A percentile compares a stretch with the other conserved stretches of the same genome.
Evolutionary conservation across 2,797 vertebrate genomes (phyloP).

Genomic region (Xenops minutus): DNA sequence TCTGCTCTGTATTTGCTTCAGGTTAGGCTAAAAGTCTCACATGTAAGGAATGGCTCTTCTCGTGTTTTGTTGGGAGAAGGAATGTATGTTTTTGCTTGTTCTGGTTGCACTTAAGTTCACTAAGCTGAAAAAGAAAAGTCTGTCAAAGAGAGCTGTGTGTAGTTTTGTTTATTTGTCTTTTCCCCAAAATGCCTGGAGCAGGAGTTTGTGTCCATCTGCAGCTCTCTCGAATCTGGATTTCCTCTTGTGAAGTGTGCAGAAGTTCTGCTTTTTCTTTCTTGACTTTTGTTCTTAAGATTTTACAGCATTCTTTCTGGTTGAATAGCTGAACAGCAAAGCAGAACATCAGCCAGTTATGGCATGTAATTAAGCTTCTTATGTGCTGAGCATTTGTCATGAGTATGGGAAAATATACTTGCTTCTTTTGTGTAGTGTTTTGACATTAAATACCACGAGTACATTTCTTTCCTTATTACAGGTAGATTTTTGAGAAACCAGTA

Average conservation of each 20-base stretch:
- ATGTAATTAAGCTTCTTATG: constrained; percentile 69
- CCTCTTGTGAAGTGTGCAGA: constrained; percentile 49
- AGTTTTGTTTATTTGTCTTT: constrained; percentile 5
- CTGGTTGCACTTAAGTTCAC: constrained; percentile 31
- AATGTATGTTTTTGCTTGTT: background rate
- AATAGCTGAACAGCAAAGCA: constrained; percentile 64
- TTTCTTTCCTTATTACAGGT: background rate
- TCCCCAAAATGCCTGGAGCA: background rate
- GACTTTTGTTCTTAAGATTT: constrained; percentile 53
- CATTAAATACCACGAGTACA: background rate
- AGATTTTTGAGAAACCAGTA: background rate
- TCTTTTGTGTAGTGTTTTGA: background rate
- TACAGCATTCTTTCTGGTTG: constrained; percentile 54
- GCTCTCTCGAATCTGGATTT: background rate
- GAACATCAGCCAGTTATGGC: constrained; percentile 56
- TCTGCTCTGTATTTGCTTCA: background rate
- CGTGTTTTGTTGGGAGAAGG: background rate
- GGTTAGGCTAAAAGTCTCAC: background rate
- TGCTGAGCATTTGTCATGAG: constrained; percentile 59
- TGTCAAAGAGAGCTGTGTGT: background rate
- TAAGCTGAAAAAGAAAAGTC: background rate
- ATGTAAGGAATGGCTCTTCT: background rate
- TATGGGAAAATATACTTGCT: constrained; percentile 25
- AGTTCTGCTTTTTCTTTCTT: constrained; percentile 44
- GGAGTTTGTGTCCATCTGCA: background rate